Evolutionary conservation across 1,140 invertebrate species (phyloP).

Genomic region (Drosophila baimaii): DNA sequence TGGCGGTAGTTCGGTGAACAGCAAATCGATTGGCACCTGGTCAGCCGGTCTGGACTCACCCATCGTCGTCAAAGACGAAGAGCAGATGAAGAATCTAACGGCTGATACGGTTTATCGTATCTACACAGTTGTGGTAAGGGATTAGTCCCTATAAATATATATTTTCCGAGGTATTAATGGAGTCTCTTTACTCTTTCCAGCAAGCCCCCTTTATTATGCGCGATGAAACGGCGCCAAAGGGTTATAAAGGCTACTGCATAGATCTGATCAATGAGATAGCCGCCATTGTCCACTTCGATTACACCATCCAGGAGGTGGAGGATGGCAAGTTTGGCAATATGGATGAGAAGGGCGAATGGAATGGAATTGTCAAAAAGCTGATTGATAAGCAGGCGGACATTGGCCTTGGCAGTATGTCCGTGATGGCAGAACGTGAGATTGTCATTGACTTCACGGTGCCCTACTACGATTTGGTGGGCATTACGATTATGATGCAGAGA

Average conservation of each 20-base stretch:
- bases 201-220: conserved; percentile 95
- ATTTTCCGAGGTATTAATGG: neutral
- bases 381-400: conserved; percentile 96
- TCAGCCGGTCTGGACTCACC: conserved; percentile 88
- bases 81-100: conserved; percentile 89
- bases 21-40: conserved; percentile 88
- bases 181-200: conserved; percentile 82
- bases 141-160: neutral
- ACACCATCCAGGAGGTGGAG: conserved; percentile 91
- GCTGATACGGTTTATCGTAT: conserved; percentile 92
- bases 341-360: conserved; percentile 94
- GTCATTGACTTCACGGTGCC: conserved; percentile 98
- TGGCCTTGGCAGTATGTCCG: conserved; percentile 93
- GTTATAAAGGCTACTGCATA: conserved; percentile 96
- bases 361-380: conserved; percentile 95
- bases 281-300: conserved; percentile 93
- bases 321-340: conserved; percentile 94
- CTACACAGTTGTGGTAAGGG: conserved; percentile 89
- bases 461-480: conserved; percentile 97
- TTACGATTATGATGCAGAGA: conserved; percentile 90
- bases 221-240: conserved; percentile 87
- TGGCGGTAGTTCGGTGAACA: conserved; percentile 87
- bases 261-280: conserved; percentile 95
- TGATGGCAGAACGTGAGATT: conserved; percentile 97
- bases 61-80: conserved; percentile 87